Evolutionary conservation across 23 tunicate genomes (phyloP), one percentile per base, ranked within the genome.

Genomic region (Halocynthia roretzi): DNA sequence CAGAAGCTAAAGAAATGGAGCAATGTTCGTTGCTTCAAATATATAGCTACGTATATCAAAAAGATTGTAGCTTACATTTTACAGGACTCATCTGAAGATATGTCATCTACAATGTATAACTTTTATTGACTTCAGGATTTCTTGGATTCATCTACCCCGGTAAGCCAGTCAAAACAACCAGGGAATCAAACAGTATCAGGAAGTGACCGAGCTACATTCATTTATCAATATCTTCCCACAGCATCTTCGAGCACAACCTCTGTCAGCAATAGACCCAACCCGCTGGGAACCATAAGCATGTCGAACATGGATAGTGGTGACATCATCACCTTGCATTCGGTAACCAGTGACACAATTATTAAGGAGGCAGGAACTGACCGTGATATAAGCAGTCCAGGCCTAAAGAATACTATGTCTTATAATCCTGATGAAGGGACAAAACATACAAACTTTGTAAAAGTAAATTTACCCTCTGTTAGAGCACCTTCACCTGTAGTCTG

Each of bases 321-420:
- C 60, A 10, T 71, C 50, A 71, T 71, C 12, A 71, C 76, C 8
- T 52, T 71, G 56, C 76, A 71, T 71, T 71, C 76, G 11, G 76
- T 71, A 17, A 54, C 55, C 22, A 20, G n/a, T 65, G 10, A 48
- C 19, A 65, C 70, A 6, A n/a, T 14, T 15, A n/a, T 58, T 58
- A n/a, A 14, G 15, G 63, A 58, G 17, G 63, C 63, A 31, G 44
- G 44, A 31, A 31, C 44, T 31, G 44, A 31, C 2, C 44, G 44
- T 31, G 44, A 31, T 31, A 31, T 31, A 31, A 31, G 44, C 44
- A 31, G 44, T 31, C 44, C 44, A 31, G 44, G 44, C 44, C 44
- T 31, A 31, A 31, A 31, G 44, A 31, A 31, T 31, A 31, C 44
- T 31, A 31, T 31, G 44, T 31, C 44, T 31, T 31, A 31, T 31